Evolutionary conservation across 2,113 vertebrate genomes (phyloP), one percentile per base, ranked within the genome.

Genomic region (Pithys albifrons): DNA sequence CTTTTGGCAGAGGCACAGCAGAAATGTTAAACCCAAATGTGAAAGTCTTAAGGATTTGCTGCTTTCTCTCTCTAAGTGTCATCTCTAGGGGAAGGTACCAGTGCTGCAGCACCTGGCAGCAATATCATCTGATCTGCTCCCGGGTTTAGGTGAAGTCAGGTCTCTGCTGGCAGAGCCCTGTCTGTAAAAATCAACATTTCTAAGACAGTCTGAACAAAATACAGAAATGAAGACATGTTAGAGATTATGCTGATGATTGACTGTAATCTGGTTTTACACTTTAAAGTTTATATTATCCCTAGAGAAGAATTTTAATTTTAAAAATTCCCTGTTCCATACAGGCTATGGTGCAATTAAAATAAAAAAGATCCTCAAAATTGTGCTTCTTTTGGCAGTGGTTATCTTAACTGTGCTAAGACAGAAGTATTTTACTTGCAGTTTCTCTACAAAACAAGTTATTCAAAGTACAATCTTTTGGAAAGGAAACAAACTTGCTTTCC

Each of bases 1-100:
- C 98, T 98, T 98, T 91, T 94, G 89, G 97, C 97, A 94, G 87
- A 91, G 91, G 96, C 88, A 25, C 14, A 93, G 88, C 73, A 87
- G 83, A 83, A 89, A 59, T 17, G 58, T 82, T 55, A 79, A 93
- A 71, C 65, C 78, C 79, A 73, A 22, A 27, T 29, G 74, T 73
- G 33, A 27, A 79, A 81, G 31, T 57, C 49, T 55, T 43, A 55
- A 85, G 73, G 84, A 71, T 72, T 78, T 58, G 52, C 31, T 80
- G 67, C 82, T 89, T 83, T 88, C 27, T 91, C 39, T 37, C 31
- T 49, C 45, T 72, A 17, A 90, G 54, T 55, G 37, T 6, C 43
- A 14, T 73, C 48, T 41, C 83, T 91, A 0, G 43, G 48, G 65
- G 12, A 59, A 88, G 51, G 86, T 64, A 14, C 55, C 45, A 33